Evolutionary conservation across 2,888 invertebrate species (phyloP), one percentile per base, ranked within the genome.

Genomic region (Neoaliturus tenellus): DNA sequence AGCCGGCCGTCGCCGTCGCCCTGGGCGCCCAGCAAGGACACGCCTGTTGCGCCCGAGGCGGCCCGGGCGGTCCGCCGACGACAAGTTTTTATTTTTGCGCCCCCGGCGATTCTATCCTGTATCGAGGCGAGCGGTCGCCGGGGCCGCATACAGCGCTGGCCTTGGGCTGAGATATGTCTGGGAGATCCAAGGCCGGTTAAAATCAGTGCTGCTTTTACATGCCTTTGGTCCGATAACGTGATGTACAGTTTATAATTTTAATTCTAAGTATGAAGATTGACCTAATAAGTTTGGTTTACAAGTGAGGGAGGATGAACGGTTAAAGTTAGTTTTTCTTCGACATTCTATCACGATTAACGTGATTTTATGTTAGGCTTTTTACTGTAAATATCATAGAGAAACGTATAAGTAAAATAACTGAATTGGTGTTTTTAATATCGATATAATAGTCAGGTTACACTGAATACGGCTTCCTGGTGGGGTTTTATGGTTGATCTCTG

Each of bases 1-100:
- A 39, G 39, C 71, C 35, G 71, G 67, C 67, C 67, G 67, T 25
- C 25, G 67, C 67, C 23, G 31, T 10, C 33, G 69, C 69, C 71
- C 39, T 14, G 44, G 41, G 75, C 75, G 28, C 10, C 5, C 25
- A 4, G 48, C 75, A 75, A 48, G 75, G 44, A 75, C 75, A 41
- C 75, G 44, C 75, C 48, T 48, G 44, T 23, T 28, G 5, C 28
- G 48, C 75, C 44, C 48, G 3, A 6, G 48, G 44, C 71, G 23
- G 39, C 5, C 1, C 1, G 39, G 41, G 20, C 39, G 39, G 39
- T 35, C 39, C 4, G 62, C 71, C 39, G 41, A 48, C 75, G 75
- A 75, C 75, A 75, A 75, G 25, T 75, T 75, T 75, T 75, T 75
- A 75, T 75, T 75, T 75, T 75, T 39, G 20, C 39, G 20, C 75